These are phyloP conservation scores for Ficedula albicollis DNA, from an alignment of 2,797 vertebrate species.

Conservation along the genomic window DNA sequence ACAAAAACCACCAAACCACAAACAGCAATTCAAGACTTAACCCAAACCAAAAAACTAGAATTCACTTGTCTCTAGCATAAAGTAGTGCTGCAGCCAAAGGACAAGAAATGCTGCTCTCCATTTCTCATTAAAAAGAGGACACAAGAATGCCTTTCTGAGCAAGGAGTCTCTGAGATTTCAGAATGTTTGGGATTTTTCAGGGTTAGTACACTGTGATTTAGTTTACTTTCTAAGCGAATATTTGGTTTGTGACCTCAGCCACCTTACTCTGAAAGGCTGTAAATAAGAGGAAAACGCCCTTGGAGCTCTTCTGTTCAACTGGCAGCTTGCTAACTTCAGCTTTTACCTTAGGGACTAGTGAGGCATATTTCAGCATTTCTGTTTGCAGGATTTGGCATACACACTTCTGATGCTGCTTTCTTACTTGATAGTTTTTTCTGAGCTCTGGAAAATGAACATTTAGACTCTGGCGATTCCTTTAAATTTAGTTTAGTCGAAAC, in stretches of 20 bases:
- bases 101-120: background rate
- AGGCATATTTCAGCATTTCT: background rate
- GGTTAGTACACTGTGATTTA: background rate
- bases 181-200: background rate
- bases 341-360: background rate
- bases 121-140: background rate
- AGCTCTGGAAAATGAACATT: background rate
- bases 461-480: background rate
- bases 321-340: background rate
- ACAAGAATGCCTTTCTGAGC: background rate
- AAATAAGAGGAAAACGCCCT: conserved; percentile 9
- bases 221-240: background rate
- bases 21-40: background rate
- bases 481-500: background rate
- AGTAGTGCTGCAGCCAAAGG: background rate
- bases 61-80: background rate
- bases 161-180: background rate
- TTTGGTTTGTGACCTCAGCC: background rate
- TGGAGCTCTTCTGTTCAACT: background rate
- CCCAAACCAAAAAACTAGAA: background rate
- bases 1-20: background rate
- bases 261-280: background rate
- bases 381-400: background rate
- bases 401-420: background rate
- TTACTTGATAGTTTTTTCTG: background rate